Percentiles rank a stretch among this genome's conserved stretches.
phyloP scores from a whole-genome alignment of 2,113 vertebrate species.

The Dromaius novaehollandiae region DNA sequence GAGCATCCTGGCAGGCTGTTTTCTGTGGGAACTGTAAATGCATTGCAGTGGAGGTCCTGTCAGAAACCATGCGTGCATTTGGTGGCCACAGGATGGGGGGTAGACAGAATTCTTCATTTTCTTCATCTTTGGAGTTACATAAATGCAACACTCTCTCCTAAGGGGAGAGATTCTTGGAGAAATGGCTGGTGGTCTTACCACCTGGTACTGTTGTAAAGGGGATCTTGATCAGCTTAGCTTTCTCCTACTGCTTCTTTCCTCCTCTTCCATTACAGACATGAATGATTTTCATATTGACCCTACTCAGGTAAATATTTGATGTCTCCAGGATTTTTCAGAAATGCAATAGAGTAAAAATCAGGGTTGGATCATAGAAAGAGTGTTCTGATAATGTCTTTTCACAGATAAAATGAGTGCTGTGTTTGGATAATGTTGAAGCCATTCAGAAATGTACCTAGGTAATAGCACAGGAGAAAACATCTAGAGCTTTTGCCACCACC shows the following conservation, averaged over 20 bases:
- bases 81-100: neutral
- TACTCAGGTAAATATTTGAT: neutral
- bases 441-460: no score
- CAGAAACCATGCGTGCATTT: neutral
- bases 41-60: neutral
- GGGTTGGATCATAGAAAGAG: neutral
- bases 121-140: neutral
- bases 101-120: neutral
- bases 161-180: neutral
- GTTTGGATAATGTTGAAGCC: neutral
- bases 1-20: neutral
- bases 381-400: neutral
- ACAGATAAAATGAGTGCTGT: neutral
- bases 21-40: neutral
- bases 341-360: neutral
- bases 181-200: neutral
- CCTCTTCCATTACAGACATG: neutral
- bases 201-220: neutral
- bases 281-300: neutral
- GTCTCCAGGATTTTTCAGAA: neutral
- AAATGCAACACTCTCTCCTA: neutral
- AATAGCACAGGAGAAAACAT: neutral
- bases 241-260: neutral
- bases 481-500: neutral
- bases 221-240: neutral